Conservation (phyloP, 2,113 vertebrate species). For the Centropristis striata region DNA sequence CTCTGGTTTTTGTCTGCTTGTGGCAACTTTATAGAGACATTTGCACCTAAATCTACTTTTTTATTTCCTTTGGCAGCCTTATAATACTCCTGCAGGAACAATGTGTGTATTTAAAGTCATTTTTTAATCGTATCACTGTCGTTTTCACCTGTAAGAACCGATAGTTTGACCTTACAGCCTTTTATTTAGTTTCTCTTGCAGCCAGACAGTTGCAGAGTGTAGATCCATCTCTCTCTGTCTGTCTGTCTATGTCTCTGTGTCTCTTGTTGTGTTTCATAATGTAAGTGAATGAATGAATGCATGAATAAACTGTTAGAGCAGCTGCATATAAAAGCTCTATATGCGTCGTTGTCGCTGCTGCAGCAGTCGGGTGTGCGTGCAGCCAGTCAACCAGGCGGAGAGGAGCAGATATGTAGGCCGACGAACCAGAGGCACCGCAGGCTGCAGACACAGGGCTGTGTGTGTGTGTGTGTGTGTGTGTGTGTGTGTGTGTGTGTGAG, state of each 20-base stretch:
- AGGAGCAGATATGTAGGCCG: slow-evolving; percentile 63
- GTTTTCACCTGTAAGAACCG: not conserved
- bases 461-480: not conserved
- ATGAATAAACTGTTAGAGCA: slow-evolving; percentile 27
- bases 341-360: not conserved
- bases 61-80: not conserved
- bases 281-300: slow-evolving; percentile 5
- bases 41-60: not conserved
- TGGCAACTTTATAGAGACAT: not conserved
- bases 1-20: too few relatives aligned
- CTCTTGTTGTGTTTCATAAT: not conserved
- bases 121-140: not conserved
- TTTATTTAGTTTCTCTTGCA: not conserved
- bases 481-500: not conserved
- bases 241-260: not conserved
- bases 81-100: not conserved
- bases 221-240: not conserved
- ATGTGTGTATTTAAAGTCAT: not conserved
- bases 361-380: slow-evolving; percentile 24
- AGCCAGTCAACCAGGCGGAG: slow-evolving; percentile 30
- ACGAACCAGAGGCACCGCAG: slow-evolving; percentile 33
- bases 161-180: not conserved
- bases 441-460: slow-evolving; percentile 18
- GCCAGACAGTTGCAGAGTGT: not conserved
- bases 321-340: slow-evolving; percentile 3